These are phyloP conservation scores for Ectemnius cavifrons DNA, from an alignment of 2,888 invertebrate species.

Conservation along the genomic window DNA sequence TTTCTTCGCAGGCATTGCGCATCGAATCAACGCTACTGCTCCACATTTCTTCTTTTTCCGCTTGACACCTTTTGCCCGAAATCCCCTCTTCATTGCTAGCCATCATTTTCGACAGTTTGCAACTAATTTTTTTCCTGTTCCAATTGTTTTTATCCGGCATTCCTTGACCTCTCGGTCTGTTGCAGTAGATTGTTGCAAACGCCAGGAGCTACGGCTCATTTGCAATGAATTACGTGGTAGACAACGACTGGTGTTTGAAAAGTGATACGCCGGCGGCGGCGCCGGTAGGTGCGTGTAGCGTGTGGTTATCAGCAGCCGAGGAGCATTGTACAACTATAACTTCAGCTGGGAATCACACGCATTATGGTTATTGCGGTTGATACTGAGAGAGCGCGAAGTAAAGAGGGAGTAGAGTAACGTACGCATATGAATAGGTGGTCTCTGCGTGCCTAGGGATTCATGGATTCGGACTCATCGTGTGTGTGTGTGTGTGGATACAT, in stretches of 20 bases:
- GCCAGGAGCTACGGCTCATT: too few species aligned
- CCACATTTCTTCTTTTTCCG: too few species aligned
- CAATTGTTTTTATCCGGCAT: background rate
- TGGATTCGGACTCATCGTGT: background rate
- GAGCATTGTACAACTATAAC: constrained; percentile 8
- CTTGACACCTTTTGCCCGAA: background rate
- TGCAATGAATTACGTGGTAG: too few species aligned
- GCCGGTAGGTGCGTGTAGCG: constrained; percentile 2
- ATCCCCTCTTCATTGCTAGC: background rate
- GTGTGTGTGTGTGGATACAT: constrained; percentile 17
- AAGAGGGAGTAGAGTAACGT: too few species aligned
- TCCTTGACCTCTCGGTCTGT: too few species aligned
- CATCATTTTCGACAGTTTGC: background rate
- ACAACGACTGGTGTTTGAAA: too few species aligned
- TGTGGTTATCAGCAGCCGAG: background rate
- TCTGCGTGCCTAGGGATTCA: background rate
- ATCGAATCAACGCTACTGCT: too few species aligned
- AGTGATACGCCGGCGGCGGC: background rate
- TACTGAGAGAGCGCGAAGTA: too few species aligned
- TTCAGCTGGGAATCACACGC: constrained; percentile 13
- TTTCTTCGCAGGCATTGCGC: background rate
- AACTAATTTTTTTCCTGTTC: background rate
- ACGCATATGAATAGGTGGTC: too few species aligned
- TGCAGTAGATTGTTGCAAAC: too few species aligned
- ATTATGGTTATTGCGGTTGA: constrained; percentile 8